phyloP scores from a whole-genome alignment of 2,113 vertebrate species.

The Solea senegalensis region DNA sequence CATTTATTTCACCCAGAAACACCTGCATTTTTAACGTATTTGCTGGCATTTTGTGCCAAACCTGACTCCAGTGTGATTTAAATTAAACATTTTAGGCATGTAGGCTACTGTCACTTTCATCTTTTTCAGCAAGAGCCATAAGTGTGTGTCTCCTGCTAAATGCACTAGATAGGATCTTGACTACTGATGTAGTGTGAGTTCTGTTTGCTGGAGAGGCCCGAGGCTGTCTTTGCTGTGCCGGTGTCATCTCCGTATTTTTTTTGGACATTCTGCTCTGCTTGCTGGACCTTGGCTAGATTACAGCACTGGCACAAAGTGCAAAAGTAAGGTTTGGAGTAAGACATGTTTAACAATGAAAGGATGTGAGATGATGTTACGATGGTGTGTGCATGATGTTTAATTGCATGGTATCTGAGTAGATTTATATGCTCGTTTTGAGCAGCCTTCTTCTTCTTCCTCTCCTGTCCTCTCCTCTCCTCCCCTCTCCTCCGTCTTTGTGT shows the following conservation, averaged over 20 bases:
- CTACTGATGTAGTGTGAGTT: conserved; percentile 60
- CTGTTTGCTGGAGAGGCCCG: conserved; percentile 47
- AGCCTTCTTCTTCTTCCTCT: conserved; percentile 13
- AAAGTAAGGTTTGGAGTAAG: conserved; percentile 18
- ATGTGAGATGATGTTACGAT: conserved; percentile 9
- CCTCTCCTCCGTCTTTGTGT: conserved; percentile 15
- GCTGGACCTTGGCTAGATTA: conserved; percentile 22
- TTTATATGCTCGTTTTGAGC: conserved; percentile 29
- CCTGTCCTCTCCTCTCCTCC: neutral
- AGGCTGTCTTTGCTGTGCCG: conserved; percentile 36
- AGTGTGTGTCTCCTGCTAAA: conserved; percentile 63
- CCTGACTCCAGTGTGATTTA: conserved; percentile 12
- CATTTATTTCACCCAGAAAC: too few relatives aligned
- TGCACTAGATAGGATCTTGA: conserved; percentile 61
- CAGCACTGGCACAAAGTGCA: conserved; percentile 34
- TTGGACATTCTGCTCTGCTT: conserved; percentile 40
- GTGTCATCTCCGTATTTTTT: conserved; percentile 49
- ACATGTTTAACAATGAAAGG: conserved; percentile 15
- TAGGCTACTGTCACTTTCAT: conserved; percentile 43
- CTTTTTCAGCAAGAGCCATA: conserved; percentile 49
- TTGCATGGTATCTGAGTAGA: conserved; percentile 14
- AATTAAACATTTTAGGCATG: conserved; percentile 31
- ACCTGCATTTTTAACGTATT: too few relatives aligned
- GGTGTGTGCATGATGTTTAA: neutral
- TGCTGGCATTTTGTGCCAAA: neutral